Percentiles rank a stretch among this genome's conserved stretches.
Evolutionary conservation across 2,113 vertebrate genomes (phyloP).

Genomic region (Strix aluco): DNA sequence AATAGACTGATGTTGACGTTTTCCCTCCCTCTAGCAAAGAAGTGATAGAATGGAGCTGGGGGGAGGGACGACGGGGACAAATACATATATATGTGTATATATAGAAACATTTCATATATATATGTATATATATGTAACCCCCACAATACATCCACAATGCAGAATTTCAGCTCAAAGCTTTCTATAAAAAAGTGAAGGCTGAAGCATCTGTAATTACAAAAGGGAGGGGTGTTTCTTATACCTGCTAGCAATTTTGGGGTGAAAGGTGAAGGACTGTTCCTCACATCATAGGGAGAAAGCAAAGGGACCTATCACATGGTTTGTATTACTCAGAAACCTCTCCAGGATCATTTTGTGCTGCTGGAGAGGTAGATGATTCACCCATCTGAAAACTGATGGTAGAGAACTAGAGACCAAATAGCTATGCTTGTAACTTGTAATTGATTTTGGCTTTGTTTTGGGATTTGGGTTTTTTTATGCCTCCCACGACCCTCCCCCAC

Average conservation of each 20-base stretch:
- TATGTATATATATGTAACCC: not conserved
- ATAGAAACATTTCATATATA: not conserved
- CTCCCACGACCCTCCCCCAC: not conserved
- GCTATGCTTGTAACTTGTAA: slow-evolving; percentile 23
- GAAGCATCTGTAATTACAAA: not conserved
- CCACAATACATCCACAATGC: not conserved
- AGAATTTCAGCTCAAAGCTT: not conserved
- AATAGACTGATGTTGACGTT: slow-evolving; percentile 6
- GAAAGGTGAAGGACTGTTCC: slow-evolving; percentile 4
- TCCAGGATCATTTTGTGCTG: slow-evolving; percentile 6
- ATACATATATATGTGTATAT: slow-evolving; percentile 7
- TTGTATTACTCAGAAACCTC: slow-evolving; percentile 13
- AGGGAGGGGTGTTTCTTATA: not conserved
- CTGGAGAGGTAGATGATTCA: slow-evolving; percentile 29
- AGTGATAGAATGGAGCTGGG: not conserved
- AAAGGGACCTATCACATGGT: not conserved
- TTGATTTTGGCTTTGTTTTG: slow-evolving; percentile 43
- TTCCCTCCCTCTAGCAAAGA: not conserved
- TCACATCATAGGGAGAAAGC: not conserved
- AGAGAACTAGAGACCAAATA: slow-evolving; percentile 33
- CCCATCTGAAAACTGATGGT: not conserved
- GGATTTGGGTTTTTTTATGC: not conserved
- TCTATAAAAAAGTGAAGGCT: not conserved
- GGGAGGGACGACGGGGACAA: not conserved
- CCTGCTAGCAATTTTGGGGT: not conserved